Base-by-base conservation (phyloP, 2,888 invertebrate genomes). In the Phortica okadai region DNA sequence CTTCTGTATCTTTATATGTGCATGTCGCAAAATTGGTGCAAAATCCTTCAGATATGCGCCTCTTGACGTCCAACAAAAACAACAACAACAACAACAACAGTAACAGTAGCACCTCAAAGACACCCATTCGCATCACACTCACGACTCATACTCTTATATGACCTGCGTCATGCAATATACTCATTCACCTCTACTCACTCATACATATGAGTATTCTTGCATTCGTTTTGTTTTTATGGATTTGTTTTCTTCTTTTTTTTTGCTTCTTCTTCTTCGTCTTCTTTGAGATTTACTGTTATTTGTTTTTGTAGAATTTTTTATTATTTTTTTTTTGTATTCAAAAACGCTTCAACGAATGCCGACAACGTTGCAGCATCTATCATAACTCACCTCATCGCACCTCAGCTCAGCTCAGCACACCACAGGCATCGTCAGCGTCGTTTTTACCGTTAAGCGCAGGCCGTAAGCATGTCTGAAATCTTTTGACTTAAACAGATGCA, bases 11-110 rank as follows among this genome's bases (percentile, higher is more conserved):
- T 50, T 50, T 62, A 21, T 62, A 10, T 70, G 70, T 50, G 21
- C 54, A 54, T 50, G 54, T 56, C 54, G 70, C 70, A 72, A 72
- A 72, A 72, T 72, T 72, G 70, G 70, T 72, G 70, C 70, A 72
- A 54, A 72, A 72, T 72, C 54, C 70, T 70, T 70, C 70, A 70
- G 70, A 70, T 70, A 70, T 66, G 41, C 66, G 66, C 66, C 66
- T 42, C 42, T 42, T 67, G 41, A 16, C 64, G 33, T 8, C 10
- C 64, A 33, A 6, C 64, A 33, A 33, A 2, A 33, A 33, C 33
- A 33, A 33, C 33, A 33, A 33, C 25, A 64, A 21, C 64, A 64
- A 10, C 2, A 50, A 50, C 50, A 50, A 1, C 62, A 62, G 7
- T 21, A 62, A 8, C 62, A 25, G 62, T 25, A 62, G 62, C 62